A percentile compares a stretch with the other conserved stretches of the same genome.
Conservation (phyloP, 2,797 vertebrate species). For the Oreochromis grahami region DNA sequence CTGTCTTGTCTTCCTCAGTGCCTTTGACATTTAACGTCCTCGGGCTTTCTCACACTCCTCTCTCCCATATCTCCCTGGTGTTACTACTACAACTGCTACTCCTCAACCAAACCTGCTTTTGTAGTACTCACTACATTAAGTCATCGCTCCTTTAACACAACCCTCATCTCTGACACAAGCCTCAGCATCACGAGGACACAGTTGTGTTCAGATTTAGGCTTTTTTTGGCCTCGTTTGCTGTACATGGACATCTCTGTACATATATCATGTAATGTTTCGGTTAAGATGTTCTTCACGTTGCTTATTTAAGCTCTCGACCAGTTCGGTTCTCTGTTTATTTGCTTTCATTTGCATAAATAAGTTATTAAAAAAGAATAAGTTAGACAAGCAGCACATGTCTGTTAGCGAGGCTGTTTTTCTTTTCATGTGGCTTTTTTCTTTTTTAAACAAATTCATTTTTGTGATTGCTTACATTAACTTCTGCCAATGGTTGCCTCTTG, state of each 20-base stretch:
- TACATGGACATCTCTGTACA: constrained; percentile 60
- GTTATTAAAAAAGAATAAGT: constrained; percentile 17
- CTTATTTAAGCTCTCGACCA: constrained; percentile 42
- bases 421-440: constrained; percentile 39
- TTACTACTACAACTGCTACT: constrained; percentile 70
- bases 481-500: constrained; percentile 72
- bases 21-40: constrained; percentile 70
- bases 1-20: constrained; percentile 77
- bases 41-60: constrained; percentile 65
- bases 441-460: constrained; percentile 3
- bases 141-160: constrained; percentile 65
- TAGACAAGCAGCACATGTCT: constrained; percentile 5
- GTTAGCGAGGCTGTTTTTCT: constrained; percentile 42
- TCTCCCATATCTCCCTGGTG: constrained; percentile 60
- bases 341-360: constrained; percentile 38
- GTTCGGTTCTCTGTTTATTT: constrained; percentile 30
- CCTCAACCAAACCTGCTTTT: constrained; percentile 62
- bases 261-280: constrained; percentile 59
- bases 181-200: constrained; percentile 49
- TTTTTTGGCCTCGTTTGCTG: constrained; percentile 23
- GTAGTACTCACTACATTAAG: constrained; percentile 62
- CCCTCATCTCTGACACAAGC: constrained; percentile 45
- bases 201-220: constrained; percentile 57
- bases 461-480: constrained; percentile 38
- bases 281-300: constrained; percentile 46